Percentiles rank a stretch among this genome's conserved stretches.
These are phyloP conservation scores for Porites divaricata DNA, from an alignment of 92 coral and sea anemone species.

Conservation along the genomic window DNA sequence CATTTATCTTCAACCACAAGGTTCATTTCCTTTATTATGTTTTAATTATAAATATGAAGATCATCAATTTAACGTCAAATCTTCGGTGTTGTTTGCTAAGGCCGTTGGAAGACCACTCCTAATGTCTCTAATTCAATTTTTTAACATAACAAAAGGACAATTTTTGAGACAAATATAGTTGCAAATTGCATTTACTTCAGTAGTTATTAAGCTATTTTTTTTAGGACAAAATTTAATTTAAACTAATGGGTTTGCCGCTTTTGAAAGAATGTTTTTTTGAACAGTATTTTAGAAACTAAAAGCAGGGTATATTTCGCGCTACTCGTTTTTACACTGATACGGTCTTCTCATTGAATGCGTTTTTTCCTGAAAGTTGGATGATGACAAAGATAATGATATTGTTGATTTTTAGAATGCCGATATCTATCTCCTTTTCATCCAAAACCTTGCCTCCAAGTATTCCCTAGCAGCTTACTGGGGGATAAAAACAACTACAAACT, in stretches of 20 bases:
- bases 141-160: neutral
- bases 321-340: neutral
- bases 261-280: no score
- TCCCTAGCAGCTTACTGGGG: no score
- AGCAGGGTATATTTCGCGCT: neutral
- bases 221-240: neutral
- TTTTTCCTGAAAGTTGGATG: neutral
- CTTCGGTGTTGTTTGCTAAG: neutral
- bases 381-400: neutral
- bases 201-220: no score
- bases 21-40: slow-evolving; percentile 8
- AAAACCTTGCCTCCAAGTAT: no score
- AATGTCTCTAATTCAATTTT: neutral
- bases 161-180: neutral
- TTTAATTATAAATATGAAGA: neutral
- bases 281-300: no score
- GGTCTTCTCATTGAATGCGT: no score
- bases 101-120: neutral
- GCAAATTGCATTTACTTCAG: neutral
- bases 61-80: neutral
- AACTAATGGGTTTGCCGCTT: neutral
- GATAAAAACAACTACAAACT: no score
- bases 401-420: neutral
- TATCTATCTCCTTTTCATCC: no score
- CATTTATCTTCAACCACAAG: neutral